Base-by-base conservation (phyloP, 30 jellyfish, hydroid and myxozoan species). In the Nemopilema nomurai region DNA sequence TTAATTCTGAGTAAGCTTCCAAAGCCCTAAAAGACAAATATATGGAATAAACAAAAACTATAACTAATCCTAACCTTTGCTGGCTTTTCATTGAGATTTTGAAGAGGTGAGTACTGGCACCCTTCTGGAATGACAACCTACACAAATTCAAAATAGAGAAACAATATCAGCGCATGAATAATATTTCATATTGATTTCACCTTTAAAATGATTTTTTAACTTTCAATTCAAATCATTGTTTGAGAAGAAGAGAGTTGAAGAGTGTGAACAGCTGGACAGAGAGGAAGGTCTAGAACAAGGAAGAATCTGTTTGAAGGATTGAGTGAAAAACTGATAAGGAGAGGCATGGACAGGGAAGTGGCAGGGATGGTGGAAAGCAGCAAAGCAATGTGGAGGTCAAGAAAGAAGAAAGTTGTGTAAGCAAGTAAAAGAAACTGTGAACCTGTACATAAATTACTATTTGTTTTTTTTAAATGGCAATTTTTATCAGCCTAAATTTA, bases 71-170 rank as follows among this genome's bases (percentile, higher is more conserved):
- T 8, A 26, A 94, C 99, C 97, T 94, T 94, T 25, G 99, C 99
- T 22, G 99, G 99, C 73, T 94, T 86, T 24, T 87, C 99, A 30
- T 97, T 76, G 24, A 77, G 28, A 8, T 8, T 51, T 52, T 85
- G 81, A 57, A 94, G 84, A 22, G 95, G 96, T 49, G 67, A 22
- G 63, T 94, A 94, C 28, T 82, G 95, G 80, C 86, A 89, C 0
- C 97, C 99, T n/a, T 91, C 90, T 33, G 99, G 99, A 30, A 94
- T 50, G 0, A 97, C 99, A 79, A 94, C 97, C 99, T 94, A 65
- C 62, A 62, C 67, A 62, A 31, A 0, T 23, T 16, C 0, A 26
- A 77, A 26, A 26, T 13, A 28, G 16, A 66, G 27, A 66, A 66
- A 66, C 28, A 13, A 66, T 8, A 66, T 13, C 22, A 22, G 18